Base-by-base conservation (phyloP, 2,113 vertebrate genomes). In the Ellobius talpinus region DNA sequence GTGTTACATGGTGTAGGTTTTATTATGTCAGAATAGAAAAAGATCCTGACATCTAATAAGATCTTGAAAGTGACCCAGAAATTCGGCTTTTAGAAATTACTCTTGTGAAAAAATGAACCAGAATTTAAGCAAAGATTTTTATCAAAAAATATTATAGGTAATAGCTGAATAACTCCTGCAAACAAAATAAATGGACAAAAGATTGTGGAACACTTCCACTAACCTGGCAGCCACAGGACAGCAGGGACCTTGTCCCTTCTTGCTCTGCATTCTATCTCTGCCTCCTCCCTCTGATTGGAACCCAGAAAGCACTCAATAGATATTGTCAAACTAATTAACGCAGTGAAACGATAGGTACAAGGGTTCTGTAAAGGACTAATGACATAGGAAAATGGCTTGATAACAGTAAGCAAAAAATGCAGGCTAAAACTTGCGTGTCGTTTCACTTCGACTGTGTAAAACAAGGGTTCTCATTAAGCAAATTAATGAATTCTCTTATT, bases 401-500 rank as follows among this genome's bases (percentile, higher is more conserved):
- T 89, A 91, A 68, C 7, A 95, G 36, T 58, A 94, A 91, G 17
- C 61, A 33, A 81, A 79, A 93, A 82, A 87, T 39, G 16, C 89
- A 96, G 39, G 93, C 89, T 92, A 94, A 96, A 95, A 96, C 87
- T 79, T 95, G 84, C 66, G 39, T 36, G 63, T 63, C 50, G 31
- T 68, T 96, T 96, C 66, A 91, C 63, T 95, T 93, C 55, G 50
- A 68, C 91, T 58, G 12, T 66, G 58, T 85, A 31, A 89, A 93
- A 78, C 55, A 94, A 78, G 58, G 33, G 52, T 87, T 87, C 95
- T 95, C 86, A 17, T 85, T 94, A 93, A 42, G n/a, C 63, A 77
- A 89, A 79, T 58, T 65, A 79, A 87, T 96, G 94, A 96, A 97
- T 76, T 91, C 95, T 90, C 70, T 93, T 72, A 95, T 96, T 96